Conservation (phyloP, 2,888 invertebrate genomes). For the Criorhina ranunculi region DNA sequence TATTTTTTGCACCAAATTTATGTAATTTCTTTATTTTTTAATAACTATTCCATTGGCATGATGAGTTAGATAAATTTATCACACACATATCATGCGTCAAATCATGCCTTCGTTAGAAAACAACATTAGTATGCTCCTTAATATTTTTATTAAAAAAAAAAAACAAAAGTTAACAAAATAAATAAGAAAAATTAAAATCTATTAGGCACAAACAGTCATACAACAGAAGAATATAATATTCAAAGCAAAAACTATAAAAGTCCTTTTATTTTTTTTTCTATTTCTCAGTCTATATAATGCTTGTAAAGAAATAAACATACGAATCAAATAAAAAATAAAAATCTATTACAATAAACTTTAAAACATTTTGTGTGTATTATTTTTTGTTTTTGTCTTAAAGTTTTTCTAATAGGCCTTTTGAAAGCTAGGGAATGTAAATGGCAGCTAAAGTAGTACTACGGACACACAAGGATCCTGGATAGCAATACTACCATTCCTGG, state of each 20-base stretch:
- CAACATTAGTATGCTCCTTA: conserved; percentile 13
- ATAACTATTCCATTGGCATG: conserved; percentile 61
- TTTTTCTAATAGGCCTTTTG: too few relatives aligned
- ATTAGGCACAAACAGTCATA: conserved; percentile 29
- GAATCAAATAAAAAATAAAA: conserved; percentile 58
- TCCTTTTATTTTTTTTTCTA: conserved; percentile 59
- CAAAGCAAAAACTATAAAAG: not conserved
- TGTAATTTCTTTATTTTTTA: conserved; percentile 51
- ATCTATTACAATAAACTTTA: conserved; percentile 36
- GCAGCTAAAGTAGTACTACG: too few relatives aligned
- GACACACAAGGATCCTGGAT: too few relatives aligned
- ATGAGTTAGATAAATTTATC: conserved; percentile 60
- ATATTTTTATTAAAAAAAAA: not conserved
- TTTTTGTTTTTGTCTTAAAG: not conserved
- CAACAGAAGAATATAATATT: too few relatives aligned
- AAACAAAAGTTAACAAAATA: conserved; percentile 13
- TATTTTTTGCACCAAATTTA: conserved; percentile 12
- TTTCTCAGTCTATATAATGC: conserved; percentile 60
- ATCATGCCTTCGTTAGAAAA: conserved; percentile 57
- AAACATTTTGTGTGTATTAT: not conserved
- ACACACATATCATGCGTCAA: conserved; percentile 73
- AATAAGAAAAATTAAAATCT: not conserved
- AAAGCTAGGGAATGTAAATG: too few relatives aligned
- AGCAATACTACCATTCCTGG: too few relatives aligned
- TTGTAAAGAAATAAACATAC: conserved; percentile 47